A percentile compares a stretch with the other conserved stretches of the same genome.
Evolutionary conservation across 2,888 invertebrate genomes (phyloP).

Genomic region (Trissonchulus latispiculum): DNA sequence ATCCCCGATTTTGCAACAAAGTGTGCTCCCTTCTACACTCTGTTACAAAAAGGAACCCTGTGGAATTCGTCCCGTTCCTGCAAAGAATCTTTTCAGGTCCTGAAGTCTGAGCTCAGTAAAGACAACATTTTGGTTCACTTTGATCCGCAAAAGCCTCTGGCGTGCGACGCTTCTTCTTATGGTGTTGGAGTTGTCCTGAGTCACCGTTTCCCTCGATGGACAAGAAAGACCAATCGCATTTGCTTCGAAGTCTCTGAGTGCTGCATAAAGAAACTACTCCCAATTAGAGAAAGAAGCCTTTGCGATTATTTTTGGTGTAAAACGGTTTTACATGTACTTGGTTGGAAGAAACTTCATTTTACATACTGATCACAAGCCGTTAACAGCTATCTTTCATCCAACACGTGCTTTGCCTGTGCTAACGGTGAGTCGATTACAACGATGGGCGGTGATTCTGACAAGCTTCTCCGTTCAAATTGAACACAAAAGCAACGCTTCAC

Average conservation of each 20-base stretch:
- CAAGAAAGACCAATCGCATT: not conserved
- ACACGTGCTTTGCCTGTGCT: not conserved
- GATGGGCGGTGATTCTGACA: not conserved
- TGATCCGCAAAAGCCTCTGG: not conserved
- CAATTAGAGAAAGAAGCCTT: not conserved
- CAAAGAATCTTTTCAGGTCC: not conserved
- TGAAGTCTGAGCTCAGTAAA: not conserved
- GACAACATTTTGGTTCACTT: not conserved
- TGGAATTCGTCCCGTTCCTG: not conserved
- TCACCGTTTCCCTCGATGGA: not conserved
- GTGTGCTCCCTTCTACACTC: not conserved
- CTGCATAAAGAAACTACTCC: not conserved
- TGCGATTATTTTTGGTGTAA: not conserved
- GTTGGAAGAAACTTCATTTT: not conserved
- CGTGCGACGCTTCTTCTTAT: not conserved
- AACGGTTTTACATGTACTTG: not conserved
- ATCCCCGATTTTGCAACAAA: not conserved
- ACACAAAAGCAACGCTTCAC: not conserved
- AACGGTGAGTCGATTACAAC: not conserved
- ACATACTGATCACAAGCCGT: slow-evolving; percentile 4
- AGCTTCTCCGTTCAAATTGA: not conserved
- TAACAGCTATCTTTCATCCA: not conserved
- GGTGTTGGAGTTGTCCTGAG: not conserved
- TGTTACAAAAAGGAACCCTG: not conserved
- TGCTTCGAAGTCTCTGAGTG: not conserved